Conservation (phyloP, 2,113 vertebrate species). For the Catharus bicknelli region DNA sequence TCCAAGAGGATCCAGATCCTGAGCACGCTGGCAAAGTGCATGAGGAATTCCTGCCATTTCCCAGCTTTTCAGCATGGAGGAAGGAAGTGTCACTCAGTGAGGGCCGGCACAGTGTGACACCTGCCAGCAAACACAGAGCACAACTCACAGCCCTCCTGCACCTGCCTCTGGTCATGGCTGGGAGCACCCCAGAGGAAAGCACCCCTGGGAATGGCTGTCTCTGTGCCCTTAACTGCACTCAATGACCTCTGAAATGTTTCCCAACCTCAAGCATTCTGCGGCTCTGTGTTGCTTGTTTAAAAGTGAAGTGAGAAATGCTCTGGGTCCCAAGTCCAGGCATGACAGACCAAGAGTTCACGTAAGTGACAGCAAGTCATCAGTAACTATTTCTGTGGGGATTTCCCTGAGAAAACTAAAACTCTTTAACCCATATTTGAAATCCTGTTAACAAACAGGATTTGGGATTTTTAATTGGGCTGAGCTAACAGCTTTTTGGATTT, state of each 20-base stretch:
- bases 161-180: neutral
- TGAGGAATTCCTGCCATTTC: neutral
- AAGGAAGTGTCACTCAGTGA: neutral
- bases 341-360: neutral
- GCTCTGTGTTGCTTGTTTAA: neutral
- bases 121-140: neutral
- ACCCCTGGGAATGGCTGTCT: neutral
- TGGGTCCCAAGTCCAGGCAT: rapidly evolving
- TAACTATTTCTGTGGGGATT: neutral
- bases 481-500: neutral
- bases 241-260: neutral
- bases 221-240: neutral
- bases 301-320: neutral
- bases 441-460: neutral
- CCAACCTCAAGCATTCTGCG: neutral
- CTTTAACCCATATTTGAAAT: neutral
- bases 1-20: neutral
- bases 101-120: neutral
- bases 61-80: neutral
- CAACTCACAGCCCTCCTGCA: neutral
- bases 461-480: neutral
- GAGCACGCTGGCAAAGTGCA: neutral
- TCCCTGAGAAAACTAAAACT: neutral
- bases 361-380: neutral
- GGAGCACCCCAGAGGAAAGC: neutral